Conservation (phyloP, 2,888 invertebrate genomes). For the Folsomia manolachei region DNA sequence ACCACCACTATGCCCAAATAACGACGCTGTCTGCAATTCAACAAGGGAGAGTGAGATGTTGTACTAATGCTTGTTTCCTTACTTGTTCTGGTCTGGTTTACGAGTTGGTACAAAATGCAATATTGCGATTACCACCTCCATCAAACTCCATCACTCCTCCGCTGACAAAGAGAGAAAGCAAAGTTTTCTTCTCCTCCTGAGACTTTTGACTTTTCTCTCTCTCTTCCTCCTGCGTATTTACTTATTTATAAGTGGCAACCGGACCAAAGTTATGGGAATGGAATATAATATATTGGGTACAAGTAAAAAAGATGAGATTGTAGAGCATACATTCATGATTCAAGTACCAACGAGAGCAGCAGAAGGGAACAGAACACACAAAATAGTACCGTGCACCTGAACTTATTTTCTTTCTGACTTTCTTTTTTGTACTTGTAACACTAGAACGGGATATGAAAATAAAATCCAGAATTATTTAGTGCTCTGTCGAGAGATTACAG, state of each 20-base stretch:
- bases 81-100: not conserved
- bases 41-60: not conserved
- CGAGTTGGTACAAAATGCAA: conserved; percentile 6
- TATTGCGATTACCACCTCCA: conserved; percentile 8
- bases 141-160: not conserved
- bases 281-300: no score
- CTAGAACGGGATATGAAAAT: no score
- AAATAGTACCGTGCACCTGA: no score
- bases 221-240: not conserved
- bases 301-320: not conserved
- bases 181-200: not conserved
- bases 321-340: not conserved
- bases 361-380: no score
- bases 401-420: not conserved
- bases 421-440: no score
- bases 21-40: no score
- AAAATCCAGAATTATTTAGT: not conserved
- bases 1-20: no score
- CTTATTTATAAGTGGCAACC: conserved; percentile 1
- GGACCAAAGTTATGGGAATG: not conserved
- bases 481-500: not conserved
- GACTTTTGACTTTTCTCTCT: conserved; percentile 1
- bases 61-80: not conserved
- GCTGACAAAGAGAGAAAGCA: not conserved
- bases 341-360: not conserved